A percentile compares a stretch with the other conserved stretches of the same genome.
Conservation (phyloP, 1,140 invertebrate genomes). For the Uloborus diversus region DNA sequence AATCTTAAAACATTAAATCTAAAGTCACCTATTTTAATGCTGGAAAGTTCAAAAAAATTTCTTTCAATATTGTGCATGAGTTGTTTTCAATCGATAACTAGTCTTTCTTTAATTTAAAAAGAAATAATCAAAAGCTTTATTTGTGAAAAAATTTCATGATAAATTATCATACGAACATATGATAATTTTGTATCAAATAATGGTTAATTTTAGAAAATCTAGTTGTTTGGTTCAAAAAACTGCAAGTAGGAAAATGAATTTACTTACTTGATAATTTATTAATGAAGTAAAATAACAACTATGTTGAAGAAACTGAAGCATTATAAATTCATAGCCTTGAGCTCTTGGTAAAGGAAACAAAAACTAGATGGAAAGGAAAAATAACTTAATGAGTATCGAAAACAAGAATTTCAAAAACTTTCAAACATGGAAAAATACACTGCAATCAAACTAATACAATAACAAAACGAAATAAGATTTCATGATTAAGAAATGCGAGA, state of each 20-base stretch:
- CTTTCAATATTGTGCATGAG: no score
- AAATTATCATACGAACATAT: not conserved
- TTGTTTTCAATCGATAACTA: no score
- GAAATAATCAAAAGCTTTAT: not conserved
- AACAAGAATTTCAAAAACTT: no score
- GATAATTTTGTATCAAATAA: not conserved
- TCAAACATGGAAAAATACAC: no score
- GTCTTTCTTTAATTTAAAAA: not conserved
- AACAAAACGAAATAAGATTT: no score
- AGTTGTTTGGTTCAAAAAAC: no score
- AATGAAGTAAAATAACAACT: conserved; percentile 24
- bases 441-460: no score
- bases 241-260: not conserved
- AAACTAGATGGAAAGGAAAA: not conserved
- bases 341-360: conserved; percentile 8
- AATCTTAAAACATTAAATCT: no score
- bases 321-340: conserved; percentile 18
- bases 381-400: not conserved
- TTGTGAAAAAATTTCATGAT: not conserved
- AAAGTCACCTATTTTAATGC: no score
- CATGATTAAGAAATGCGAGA: no score
- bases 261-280: conserved; percentile 8
- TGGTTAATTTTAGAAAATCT: not conserved
- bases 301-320: conserved; percentile 1
- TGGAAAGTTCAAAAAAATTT: no score